Evolutionary conservation across 2,797 vertebrate species (phyloP).

Genomic region (Ibycter americanus): DNA sequence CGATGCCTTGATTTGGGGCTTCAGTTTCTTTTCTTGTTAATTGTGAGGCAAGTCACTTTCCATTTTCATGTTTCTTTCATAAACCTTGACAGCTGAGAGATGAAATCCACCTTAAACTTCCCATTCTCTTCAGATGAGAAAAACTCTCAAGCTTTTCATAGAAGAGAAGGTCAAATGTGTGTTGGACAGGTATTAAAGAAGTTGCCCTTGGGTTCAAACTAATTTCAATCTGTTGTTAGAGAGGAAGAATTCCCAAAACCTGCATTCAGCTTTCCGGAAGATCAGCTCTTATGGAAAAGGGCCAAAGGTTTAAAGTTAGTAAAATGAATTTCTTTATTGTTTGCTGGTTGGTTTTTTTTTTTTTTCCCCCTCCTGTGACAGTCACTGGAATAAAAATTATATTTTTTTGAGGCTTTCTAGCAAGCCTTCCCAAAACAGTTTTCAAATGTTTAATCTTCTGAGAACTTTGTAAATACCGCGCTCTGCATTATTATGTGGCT

Average conservation of each 20-base stretch:
- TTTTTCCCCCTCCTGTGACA: not conserved
- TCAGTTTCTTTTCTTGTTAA: constrained; percentile 23
- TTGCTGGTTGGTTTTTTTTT: not conserved
- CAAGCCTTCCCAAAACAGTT: not conserved
- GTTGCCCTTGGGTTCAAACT: constrained; percentile 56
- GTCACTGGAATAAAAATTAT: not conserved
- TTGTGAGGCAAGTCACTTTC: constrained; percentile 28
- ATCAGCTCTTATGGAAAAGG: not conserved
- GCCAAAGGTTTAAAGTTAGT: not conserved
- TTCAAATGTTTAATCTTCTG: not conserved
- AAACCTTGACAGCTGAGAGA: constrained; percentile 2
- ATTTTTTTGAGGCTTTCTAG: not conserved
- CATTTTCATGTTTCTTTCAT: constrained; percentile 42
- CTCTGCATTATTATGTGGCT: not conserved
- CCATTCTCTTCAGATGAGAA: not conserved
- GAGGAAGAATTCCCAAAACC: not conserved
- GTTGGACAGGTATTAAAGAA: constrained; percentile 41
- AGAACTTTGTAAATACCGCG: not conserved
- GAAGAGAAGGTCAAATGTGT: constrained; percentile 22
- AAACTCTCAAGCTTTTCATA: not conserved
- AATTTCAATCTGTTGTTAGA: constrained; percentile 30
- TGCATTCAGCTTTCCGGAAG: not conserved
- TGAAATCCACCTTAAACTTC: constrained; percentile 35
- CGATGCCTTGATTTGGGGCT: constrained; percentile 22
- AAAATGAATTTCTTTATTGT: not conserved